Evolutionary conservation across 2,113 vertebrate genomes (phyloP).

Genomic region (Phylloscopus trochiloides): DNA sequence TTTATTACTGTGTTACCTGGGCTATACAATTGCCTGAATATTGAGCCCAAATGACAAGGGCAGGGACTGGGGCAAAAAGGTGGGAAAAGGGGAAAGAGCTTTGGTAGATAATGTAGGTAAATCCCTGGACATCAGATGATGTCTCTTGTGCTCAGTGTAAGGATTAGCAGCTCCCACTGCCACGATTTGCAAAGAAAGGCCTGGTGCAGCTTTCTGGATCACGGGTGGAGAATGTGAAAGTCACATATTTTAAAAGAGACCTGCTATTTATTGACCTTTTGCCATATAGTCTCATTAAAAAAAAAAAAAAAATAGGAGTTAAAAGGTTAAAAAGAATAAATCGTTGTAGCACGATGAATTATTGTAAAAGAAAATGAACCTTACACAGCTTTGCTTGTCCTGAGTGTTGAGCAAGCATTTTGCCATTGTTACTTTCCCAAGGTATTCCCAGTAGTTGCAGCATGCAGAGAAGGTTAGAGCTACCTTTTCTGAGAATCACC

Average conservation of each 20-base stretch:
- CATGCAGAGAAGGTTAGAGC: not conserved
- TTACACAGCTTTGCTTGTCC: not conserved
- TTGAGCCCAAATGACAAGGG: not conserved
- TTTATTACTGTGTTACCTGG: not conserved
- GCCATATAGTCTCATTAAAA: not conserved
- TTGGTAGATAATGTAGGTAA: not conserved
- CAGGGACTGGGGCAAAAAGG: not conserved
- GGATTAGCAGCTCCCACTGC: not conserved
- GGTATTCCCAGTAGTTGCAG: not conserved
- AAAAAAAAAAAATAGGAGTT: not conserved
- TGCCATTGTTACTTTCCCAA: not conserved
- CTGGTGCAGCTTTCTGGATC: not conserved
- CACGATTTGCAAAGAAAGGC: not conserved
- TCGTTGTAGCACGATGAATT: not conserved
- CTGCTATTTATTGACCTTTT: not conserved
- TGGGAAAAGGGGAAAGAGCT: not conserved
- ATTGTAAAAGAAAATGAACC: not conserved
- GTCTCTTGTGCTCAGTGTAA: not conserved
- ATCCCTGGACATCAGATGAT: not conserved
- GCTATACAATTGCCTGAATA: not conserved
- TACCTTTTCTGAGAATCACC: not conserved
- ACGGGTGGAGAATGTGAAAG: not conserved
- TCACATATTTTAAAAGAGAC: not conserved
- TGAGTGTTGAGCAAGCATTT: not conserved
- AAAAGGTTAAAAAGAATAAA: constrained; percentile 5